Evolutionary conservation across 2,797 vertebrate species (phyloP).

Genomic region (Crocidura indochinensis): DNA sequence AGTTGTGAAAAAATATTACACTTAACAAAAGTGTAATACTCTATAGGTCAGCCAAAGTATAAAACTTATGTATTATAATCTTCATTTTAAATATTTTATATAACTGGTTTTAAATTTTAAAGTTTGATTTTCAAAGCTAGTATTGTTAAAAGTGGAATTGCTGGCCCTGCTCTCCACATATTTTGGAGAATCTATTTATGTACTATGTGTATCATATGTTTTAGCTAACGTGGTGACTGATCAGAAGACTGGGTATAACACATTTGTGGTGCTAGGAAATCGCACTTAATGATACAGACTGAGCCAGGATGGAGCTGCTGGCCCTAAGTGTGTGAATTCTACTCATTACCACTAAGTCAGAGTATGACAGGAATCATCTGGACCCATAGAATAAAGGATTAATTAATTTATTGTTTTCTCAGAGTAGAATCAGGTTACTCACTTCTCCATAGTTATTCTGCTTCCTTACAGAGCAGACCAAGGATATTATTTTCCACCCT

Average conservation of each 20-base stretch:
- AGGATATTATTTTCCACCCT: background rate
- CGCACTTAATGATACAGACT: no score
- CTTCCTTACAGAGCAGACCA: slow-evolving; percentile 44
- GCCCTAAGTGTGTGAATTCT: no score
- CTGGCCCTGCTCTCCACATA: background rate
- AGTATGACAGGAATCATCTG: background rate
- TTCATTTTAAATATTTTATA: slow-evolving; percentile 3
- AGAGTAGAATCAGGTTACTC: background rate
- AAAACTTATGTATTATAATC: background rate
- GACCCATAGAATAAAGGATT: background rate
- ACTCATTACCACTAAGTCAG: no score
- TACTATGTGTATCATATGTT: no score
- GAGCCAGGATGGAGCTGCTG: no score
- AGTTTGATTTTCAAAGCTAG: slow-evolving; percentile 58
- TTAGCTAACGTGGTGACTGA: no score
- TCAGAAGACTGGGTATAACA: no score
- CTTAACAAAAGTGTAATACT: background rate
- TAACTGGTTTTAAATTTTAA: slow-evolving; percentile 39
- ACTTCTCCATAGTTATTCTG: background rate
- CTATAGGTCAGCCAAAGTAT: background rate
- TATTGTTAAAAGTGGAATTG: no score
- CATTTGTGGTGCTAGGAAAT: no score
- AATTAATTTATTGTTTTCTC: background rate
- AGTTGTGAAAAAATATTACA: background rate
- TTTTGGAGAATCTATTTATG: background rate